Percentiles rank a stretch among this genome's conserved stretches.
These are phyloP conservation scores for Ichneumoninae sp. DNA, from an alignment of 2,888 invertebrate genomes.

Conservation along the genomic window DNA sequence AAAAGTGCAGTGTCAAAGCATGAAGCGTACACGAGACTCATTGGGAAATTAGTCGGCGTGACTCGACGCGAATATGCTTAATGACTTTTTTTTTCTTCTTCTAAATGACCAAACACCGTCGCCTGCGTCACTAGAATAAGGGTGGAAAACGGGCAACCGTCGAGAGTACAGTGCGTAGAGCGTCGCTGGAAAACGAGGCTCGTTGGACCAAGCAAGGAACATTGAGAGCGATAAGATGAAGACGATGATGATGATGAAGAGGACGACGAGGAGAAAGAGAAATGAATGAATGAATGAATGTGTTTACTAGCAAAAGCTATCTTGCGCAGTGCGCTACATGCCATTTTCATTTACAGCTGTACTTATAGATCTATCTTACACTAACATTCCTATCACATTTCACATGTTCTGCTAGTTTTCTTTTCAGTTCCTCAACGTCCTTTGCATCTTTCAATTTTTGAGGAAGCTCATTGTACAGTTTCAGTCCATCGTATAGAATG, in stretches of 20 bases:
- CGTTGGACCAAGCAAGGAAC: conserved; percentile 37
- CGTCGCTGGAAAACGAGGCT: conserved; percentile 45
- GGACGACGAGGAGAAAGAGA: neutral
- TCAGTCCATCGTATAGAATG: too few relatives aligned
- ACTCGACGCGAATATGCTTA: conserved; percentile 62
- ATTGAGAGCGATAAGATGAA: conserved; percentile 13
- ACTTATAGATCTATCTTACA: too few relatives aligned
- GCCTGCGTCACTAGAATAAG: conserved; percentile 40
- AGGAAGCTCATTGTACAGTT: too few relatives aligned
- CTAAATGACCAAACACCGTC: conserved; percentile 65
- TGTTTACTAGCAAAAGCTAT: too few relatives aligned
- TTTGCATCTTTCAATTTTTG: too few relatives aligned
- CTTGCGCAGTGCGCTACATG: too few relatives aligned
- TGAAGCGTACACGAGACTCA: conserved; percentile 61
- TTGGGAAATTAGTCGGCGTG: conserved; percentile 67
- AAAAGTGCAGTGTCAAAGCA: conserved; percentile 38
- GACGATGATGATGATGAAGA: conserved; percentile 24
- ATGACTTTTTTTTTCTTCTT: conserved; percentile 63
- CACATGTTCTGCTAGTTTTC: too few relatives aligned
- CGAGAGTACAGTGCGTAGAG: conserved; percentile 15
- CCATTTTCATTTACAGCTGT: too few relatives aligned
- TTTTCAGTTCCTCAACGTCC: too few relatives aligned
- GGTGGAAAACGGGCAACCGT: conserved; percentile 8
- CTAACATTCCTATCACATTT: too few relatives aligned
- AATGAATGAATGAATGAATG: too few relatives aligned